Evolutionary conservation across 2,113 vertebrate genomes (phyloP), one percentile per base, ranked within the genome.

Genomic region (Dipodomys spectabilis): DNA sequence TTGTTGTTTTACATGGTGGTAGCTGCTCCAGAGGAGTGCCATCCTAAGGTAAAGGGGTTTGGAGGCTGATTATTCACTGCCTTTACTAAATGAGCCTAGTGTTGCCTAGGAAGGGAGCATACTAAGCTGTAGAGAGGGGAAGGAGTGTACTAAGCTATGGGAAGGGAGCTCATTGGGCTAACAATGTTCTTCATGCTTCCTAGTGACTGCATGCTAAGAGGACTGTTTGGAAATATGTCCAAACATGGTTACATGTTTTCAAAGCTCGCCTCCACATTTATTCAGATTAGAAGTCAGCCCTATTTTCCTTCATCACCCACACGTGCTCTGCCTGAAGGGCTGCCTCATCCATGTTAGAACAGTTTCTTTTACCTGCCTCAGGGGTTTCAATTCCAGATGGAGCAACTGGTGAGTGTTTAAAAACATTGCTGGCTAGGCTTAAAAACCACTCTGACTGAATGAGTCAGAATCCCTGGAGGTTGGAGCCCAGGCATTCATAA

Each of bases 181-280:
- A 69, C 88, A 75, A 65, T 4, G 5, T 32, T 81, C 53, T n/a
- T 78, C 25, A 57, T 72, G 72, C 20, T 20, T 71, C 27, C 20
- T 75, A 72, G 79, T 64, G 83, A 49, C 1, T 22, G 0, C 53
- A 62, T 92, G 53, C n/a, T 84, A 60, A 49, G 65, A 30, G 49
- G 27, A 79, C 81, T 82, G 27, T 78, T 88, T 45, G 39, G 23
- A 81, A 92, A n/a, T 85, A 39, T 23, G 11, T 22, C 80, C 92
- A 72, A 71, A 35, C 79, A 60, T n/a, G 19, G 44, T 90, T 90
- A 20, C 57, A 64, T 85, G 73, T 93, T 87, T 87, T 78, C 72
- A 91, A 95, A 92, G 53, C 57, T 69, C 2, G 72, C 69, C 23
- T 88, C 19, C n/a, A 88, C 44, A 23, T 85, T 94, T 87, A 89